These are phyloP conservation scores for Chrysogorgia sp. DNA, from an alignment of 92 coral and sea anemone genomes.

Conservation along the genomic window DNA sequence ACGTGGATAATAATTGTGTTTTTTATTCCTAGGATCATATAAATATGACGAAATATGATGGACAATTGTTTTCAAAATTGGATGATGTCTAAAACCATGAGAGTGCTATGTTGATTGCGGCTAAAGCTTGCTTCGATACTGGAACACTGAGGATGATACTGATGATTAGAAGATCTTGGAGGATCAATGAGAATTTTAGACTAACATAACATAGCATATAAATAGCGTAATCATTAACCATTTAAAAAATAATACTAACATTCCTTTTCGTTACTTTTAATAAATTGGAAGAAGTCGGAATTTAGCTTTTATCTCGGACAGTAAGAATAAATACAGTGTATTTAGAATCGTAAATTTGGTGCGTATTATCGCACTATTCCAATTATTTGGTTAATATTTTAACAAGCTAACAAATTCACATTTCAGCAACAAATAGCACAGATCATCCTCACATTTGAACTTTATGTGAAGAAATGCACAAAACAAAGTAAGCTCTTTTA, in stretches of 20 bases:
- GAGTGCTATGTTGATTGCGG: not conserved
- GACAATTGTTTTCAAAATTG: constrained; percentile 40
- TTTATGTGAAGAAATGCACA: no score
- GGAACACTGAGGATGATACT: not conserved
- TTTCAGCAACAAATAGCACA: not conserved
- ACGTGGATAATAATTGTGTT: not conserved
- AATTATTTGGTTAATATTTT: not conserved
- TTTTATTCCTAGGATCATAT: constrained; percentile 33
- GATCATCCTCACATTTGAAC: no score
- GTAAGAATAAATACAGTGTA: not conserved
- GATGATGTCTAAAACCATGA: constrained; percentile 14
- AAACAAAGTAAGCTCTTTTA: no score
- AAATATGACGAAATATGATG: constrained; percentile 35
- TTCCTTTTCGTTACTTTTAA: no score
- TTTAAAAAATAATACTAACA: no score
- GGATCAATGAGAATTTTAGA: no score
- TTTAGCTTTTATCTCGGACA: not conserved
- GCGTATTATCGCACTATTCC: not conserved
- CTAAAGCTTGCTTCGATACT: not conserved
- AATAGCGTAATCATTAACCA: no score
- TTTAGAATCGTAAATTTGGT: not conserved
- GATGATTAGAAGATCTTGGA: not conserved
- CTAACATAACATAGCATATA: no score
- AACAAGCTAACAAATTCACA: not conserved
- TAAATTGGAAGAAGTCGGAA: no score